Percentiles rank a stretch among this genome's conserved stretches.
phyloP scores from a whole-genome alignment of 2,797 vertebrate species.

The Bradypodion pumilum region DNA sequence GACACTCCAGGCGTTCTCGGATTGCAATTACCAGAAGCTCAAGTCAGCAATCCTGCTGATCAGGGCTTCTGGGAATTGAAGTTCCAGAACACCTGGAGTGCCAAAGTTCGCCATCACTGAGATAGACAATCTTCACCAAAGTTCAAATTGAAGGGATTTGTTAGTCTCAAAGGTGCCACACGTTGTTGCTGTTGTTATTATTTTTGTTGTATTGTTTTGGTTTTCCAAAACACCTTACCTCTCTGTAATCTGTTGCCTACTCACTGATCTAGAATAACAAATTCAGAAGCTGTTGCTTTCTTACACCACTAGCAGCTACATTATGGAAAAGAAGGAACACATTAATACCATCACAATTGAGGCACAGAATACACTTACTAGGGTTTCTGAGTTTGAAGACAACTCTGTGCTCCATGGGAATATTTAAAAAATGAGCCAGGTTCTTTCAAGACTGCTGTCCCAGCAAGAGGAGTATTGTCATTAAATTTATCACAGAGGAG shows the following conservation, averaged over 20 bases:
- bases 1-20: no score
- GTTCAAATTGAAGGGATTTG: no score
- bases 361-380: background rate
- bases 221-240: no score
- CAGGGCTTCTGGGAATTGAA: no score
- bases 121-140: no score
- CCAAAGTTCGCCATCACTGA: no score
- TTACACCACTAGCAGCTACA: background rate
- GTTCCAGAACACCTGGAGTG: no score
- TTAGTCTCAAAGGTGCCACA: no score
- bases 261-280: background rate
- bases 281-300: accelerated
- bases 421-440: background rate
- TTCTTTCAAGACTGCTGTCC: accelerated
- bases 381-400: background rate
- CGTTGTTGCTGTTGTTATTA: no score
- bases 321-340: background rate
- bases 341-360: background rate
- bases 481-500: background rate
- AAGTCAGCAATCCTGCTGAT: no score
- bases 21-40: no score
- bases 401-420: background rate
- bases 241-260: background rate
- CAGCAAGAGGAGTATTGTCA: background rate
- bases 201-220: no score